Base-by-base conservation (phyloP, 2,888 invertebrate genomes). In the Drosophila robusta region DNA sequence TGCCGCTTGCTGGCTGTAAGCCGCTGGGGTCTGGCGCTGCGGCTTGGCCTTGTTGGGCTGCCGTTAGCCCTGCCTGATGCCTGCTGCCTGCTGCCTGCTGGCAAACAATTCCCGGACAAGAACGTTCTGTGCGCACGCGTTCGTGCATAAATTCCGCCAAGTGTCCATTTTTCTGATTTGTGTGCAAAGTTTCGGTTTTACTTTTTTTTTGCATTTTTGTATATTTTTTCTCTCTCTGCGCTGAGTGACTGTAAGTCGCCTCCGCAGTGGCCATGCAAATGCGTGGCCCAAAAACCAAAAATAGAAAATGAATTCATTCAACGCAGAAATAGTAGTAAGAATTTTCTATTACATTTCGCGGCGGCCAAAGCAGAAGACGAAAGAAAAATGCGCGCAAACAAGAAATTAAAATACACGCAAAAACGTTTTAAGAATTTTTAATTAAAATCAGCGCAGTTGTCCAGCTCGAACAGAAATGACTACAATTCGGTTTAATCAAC, bases 161-260 rank as follows among this genome's bases (percentile, higher is more conserved):
- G 89, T 85, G 89, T 84, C 89, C 87, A 89, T 84, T 84, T 84
- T 84, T 86, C 83, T 88, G 83, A 84, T 84, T 84, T 84, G 83
- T 88, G 88, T 82, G 86, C 70, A 86, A 86, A 82, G 75, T 82
- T 79, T 82, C 69, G 68, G 62, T 41, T 57, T 57, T 61, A 39
- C 57, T 61, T 58, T 70, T 47, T 45, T 62, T 64, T 69, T 56
- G 29, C 12, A 51, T 45, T 34, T 12, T 34, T 4, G 34, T 34
- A 34, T 44, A 12, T 34, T 34, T 34, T 34, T 11, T 34, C 11
- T 34, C 11, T 34, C 12, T 4, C 57, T 45, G 49, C 49, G 36
- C 22, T 65, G 69, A 62, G 39, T 57, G 78, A 73, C 71, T 82
- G 75, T 62, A 69, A 65, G 74, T 68, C 57, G 18, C 32, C 55